These are phyloP conservation scores for Stomatorhinus walkeri DNA, from an alignment of 2,797 vertebrate genomes.

Conservation along the genomic window DNA sequence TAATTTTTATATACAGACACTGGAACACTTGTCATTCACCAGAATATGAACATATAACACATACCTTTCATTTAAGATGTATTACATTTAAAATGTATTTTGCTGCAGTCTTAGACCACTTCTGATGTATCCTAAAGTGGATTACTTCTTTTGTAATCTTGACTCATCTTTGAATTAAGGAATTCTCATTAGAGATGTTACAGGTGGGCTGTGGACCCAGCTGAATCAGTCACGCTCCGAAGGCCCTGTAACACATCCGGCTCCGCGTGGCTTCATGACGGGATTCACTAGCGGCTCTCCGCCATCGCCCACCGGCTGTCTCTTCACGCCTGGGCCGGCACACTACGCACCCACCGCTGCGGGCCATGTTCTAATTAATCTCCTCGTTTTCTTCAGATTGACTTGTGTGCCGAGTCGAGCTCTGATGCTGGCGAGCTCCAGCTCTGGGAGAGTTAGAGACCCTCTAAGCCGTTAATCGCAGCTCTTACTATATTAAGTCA, in stretches of 20 bases:
- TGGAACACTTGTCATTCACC: neutral
- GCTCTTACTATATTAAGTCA: conserved; percentile 22
- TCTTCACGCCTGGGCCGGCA: neutral
- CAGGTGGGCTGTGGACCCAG: neutral
- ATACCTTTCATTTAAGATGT: neutral
- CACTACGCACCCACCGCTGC: neutral
- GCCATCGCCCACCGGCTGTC: neutral
- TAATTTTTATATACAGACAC: neutral
- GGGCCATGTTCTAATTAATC: conserved; percentile 4
- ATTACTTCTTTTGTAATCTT: neutral
- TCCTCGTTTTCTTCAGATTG: neutral
- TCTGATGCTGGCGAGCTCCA: conserved; percentile 16
- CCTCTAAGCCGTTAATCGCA: conserved; percentile 32
- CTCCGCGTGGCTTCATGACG: neutral
- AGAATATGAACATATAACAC: neutral
- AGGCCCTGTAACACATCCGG: neutral
- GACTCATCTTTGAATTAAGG: neutral
- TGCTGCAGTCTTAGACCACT: neutral
- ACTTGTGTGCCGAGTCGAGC: conserved; percentile 21
- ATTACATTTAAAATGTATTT: neutral
- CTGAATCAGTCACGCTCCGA: neutral
- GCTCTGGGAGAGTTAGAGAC: neutral
- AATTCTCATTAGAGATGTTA: neutral
- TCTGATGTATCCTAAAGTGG: neutral
- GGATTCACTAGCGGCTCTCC: neutral